Evolutionary conservation across 1,140 invertebrate species (phyloP).

Genomic region (Drosophila repleta): DNA sequence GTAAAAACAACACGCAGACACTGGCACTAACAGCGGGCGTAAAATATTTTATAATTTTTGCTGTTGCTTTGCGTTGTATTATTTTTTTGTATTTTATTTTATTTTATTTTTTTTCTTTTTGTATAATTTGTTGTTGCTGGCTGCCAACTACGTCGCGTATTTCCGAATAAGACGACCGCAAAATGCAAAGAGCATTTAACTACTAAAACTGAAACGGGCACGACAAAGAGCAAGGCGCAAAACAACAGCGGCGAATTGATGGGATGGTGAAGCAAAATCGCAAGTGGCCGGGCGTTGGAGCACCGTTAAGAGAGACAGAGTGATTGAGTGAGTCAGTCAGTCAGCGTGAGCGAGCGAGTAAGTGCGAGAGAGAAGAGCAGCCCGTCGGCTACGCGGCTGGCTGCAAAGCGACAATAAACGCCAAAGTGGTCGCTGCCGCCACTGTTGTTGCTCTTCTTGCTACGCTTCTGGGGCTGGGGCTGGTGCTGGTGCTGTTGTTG

Average conservation of each 20-base stretch:
- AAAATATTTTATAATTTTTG: slow-evolving; percentile 65
- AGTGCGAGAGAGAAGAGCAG: slow-evolving; percentile 5
- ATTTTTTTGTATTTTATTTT: slow-evolving; percentile 16
- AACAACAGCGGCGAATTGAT: slow-evolving; percentile 31
- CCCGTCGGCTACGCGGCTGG: slow-evolving; percentile 37
- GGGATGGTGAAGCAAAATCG: slow-evolving; percentile 33
- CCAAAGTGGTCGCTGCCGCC: slow-evolving; percentile 18
- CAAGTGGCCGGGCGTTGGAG: slow-evolving; percentile 38
- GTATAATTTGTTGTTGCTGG: slow-evolving; percentile 40
- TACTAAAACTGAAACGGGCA: slow-evolving; percentile 60
- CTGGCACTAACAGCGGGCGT: slow-evolving; percentile 39
- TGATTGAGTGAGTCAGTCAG: neutral
- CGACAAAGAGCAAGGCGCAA: slow-evolving; percentile 48
- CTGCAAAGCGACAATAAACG: slow-evolving; percentile 43
- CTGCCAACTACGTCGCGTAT: slow-evolving; percentile 67
- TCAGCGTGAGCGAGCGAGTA: neutral
- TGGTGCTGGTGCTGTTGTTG: too few relatives aligned
- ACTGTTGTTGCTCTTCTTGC: neutral
- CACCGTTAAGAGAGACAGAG: slow-evolving; percentile 26
- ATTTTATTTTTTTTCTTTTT: neutral
- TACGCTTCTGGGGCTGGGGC: too few relatives aligned
- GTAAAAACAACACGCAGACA: slow-evolving; percentile 42
- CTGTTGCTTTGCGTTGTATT: slow-evolving; percentile 41
- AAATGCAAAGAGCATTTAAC: slow-evolving; percentile 77
- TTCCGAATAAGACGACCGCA: slow-evolving; percentile 75